These are phyloP conservation scores for Hermetia illucens DNA, from an alignment of 1,140 invertebrate genomes.

Conservation along the genomic window DNA sequence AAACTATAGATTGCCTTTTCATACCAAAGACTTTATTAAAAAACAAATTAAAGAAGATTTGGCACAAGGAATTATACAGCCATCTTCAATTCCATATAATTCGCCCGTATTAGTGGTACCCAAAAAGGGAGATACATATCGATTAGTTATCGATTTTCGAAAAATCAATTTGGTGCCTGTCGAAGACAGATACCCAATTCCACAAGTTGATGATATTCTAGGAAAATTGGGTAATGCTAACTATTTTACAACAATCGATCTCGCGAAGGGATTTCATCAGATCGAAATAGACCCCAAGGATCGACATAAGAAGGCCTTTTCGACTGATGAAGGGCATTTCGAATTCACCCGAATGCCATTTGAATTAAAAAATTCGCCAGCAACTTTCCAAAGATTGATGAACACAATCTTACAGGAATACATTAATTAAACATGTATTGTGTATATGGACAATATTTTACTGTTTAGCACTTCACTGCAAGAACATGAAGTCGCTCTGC, in stretches of 20 bases:
- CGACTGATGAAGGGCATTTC: constrained; percentile 20
- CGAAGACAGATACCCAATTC: too few species aligned
- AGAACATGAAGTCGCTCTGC: constrained; percentile 20
- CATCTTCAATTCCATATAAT: too few species aligned
- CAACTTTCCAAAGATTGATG: constrained; percentile 33
- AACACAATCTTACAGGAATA: constrained; percentile 21
- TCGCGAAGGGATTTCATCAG: constrained; percentile 35
- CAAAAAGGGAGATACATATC: too few species aligned
- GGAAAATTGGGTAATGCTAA: constrained; percentile 29
- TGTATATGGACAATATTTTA: constrained; percentile 32
- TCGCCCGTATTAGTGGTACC: too few species aligned
- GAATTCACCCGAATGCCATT: constrained; percentile 31
- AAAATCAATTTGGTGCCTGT: too few species aligned
- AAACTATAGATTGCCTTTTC: too few species aligned
- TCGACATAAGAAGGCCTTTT: constrained; percentile 35
- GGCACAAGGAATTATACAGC: too few species aligned
- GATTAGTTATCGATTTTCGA: too few species aligned
- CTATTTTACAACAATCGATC: constrained; percentile 33
- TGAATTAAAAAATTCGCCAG: constrained; percentile 29
- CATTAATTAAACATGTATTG: constrained; percentile 17
- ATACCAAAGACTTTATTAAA: too few species aligned
- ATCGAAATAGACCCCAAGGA: constrained; percentile 26
- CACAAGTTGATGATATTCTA: too few species aligned
- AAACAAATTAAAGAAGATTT: too few species aligned
- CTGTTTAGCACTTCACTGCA: constrained; percentile 22